Percentiles rank a stretch among this genome's conserved stretches.
Conservation (phyloP, 2,113 vertebrate genomes). For the Tachysurus vachellii region DNA sequence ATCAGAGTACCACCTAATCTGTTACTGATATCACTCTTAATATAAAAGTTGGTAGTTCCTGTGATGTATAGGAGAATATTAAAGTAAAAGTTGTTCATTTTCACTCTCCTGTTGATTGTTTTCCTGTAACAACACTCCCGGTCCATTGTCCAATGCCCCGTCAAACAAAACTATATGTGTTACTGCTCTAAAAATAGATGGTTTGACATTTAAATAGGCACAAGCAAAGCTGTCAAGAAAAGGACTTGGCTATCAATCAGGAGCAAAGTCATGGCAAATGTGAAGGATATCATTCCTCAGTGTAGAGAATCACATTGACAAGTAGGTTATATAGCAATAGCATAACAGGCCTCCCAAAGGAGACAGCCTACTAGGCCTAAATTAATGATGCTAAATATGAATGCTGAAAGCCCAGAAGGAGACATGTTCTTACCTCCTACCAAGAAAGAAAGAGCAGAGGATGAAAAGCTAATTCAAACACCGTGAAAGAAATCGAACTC, state of each 20-base stretch:
- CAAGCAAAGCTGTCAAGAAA: constrained; percentile 65
- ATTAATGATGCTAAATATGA: constrained; percentile 65
- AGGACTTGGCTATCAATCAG: constrained; percentile 69
- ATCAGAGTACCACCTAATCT: not conserved
- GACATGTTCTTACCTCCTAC: constrained; percentile 49
- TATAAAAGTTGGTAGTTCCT: not conserved
- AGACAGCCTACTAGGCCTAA: constrained; percentile 50
- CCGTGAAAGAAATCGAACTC: constrained; percentile 5
- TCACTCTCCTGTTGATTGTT: not conserved
- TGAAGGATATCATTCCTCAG: constrained; percentile 62
- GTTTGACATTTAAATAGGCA: constrained; percentile 43
- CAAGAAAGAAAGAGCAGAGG: constrained; percentile 24
- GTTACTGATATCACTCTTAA: not conserved
- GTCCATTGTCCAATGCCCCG: too few species aligned
- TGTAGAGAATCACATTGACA: constrained; percentile 54
- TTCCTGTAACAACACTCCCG: not conserved
- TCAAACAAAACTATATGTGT: not conserved
- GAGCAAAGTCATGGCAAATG: constrained; percentile 66
- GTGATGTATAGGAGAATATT: too few species aligned
- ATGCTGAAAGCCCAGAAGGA: constrained; percentile 55
- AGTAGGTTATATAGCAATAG: constrained; percentile 53
- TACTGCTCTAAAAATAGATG: constrained; percentile 14
- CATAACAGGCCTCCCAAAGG: constrained; percentile 41
- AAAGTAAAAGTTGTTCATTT: too few species aligned
- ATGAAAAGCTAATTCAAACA: constrained; percentile 32